phyloP scores from a whole-genome alignment of 2,888 invertebrate genomes.

The Frankliniella intonsa region DNA sequence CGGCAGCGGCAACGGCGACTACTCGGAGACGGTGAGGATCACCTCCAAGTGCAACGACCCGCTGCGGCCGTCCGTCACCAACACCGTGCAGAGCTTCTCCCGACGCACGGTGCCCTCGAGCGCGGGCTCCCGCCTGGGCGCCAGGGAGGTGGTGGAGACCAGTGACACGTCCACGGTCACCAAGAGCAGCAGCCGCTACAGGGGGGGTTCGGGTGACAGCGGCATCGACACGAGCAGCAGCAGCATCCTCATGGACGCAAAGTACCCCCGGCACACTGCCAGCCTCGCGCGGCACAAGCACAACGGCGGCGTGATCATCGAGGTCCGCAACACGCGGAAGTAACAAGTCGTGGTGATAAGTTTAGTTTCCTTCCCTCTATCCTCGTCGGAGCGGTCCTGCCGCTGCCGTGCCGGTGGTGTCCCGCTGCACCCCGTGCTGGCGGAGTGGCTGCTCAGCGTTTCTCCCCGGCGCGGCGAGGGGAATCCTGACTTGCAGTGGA shows the following conservation, averaged over 20 bases:
- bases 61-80: constrained; percentile 62
- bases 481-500: not conserved
- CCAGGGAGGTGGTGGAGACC: constrained; percentile 64
- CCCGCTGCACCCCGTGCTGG: no score
- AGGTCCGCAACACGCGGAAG: constrained; percentile 52
- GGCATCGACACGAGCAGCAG: constrained; percentile 43
- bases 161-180: constrained; percentile 67
- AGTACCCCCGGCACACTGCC: constrained; percentile 17
- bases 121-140: constrained; percentile 48
- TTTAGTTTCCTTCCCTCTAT: not conserved
- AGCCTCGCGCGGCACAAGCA: constrained; percentile 34
- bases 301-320: constrained; percentile 56
- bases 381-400: not conserved
- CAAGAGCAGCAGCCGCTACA: constrained; percentile 59
- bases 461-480: not conserved
- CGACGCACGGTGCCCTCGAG: constrained; percentile 63
- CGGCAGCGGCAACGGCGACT: constrained; percentile 54
- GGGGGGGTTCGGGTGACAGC: constrained; percentile 52
- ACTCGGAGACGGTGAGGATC: constrained; percentile 66
- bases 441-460: not conserved
- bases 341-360: constrained; percentile 31
- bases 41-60: constrained; percentile 64
- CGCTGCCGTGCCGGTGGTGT: no score
- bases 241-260: constrained; percentile 40
- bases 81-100: constrained; percentile 64